These are phyloP conservation scores for Muschampia plurimacula DNA, from an alignment of 2,888 invertebrate species.

Conservation along the genomic window DNA sequence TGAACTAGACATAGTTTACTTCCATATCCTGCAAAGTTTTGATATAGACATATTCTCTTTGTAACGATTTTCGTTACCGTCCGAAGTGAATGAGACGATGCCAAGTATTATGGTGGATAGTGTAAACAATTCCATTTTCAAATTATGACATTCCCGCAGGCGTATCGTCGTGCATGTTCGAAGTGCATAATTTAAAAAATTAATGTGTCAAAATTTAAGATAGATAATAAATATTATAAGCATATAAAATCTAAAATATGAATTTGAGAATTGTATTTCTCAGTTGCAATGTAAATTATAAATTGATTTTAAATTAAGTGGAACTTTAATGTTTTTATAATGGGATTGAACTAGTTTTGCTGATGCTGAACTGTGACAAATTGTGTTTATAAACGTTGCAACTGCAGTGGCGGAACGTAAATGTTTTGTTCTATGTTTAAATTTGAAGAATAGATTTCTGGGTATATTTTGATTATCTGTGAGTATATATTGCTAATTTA, in stretches of 20 bases:
- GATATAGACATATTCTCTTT: conserved; percentile 43
- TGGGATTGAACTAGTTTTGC: conserved; percentile 29
- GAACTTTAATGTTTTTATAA: conserved; percentile 29
- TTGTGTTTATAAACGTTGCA: conserved; percentile 4
- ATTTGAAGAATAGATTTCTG: neutral
- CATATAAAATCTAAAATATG: neutral
- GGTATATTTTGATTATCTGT: conserved; percentile 8
- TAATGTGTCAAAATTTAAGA: neutral
- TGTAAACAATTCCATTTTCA: conserved; percentile 33
- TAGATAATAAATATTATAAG: neutral
- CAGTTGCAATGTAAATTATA: conserved; percentile 24
- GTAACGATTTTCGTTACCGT: conserved; percentile 27
- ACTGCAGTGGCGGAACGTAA: neutral
- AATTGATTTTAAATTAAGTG: conserved; percentile 34
- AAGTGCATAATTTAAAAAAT: conserved; percentile 7
- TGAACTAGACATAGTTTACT: conserved; percentile 80
- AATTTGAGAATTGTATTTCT: conserved; percentile 25
- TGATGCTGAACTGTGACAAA: conserved; percentile 18
- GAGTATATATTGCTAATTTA: neutral
- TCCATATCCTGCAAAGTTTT: conserved; percentile 62
- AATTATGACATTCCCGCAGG: neutral
- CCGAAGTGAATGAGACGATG: conserved; percentile 11
- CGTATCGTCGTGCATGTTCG: neutral
- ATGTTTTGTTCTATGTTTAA: conserved; percentile 5
- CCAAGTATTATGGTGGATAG: conserved; percentile 6